These are phyloP conservation scores for Neostethus bicornis DNA, from an alignment of 2,797 vertebrate species.

Conservation along the genomic window DNA sequence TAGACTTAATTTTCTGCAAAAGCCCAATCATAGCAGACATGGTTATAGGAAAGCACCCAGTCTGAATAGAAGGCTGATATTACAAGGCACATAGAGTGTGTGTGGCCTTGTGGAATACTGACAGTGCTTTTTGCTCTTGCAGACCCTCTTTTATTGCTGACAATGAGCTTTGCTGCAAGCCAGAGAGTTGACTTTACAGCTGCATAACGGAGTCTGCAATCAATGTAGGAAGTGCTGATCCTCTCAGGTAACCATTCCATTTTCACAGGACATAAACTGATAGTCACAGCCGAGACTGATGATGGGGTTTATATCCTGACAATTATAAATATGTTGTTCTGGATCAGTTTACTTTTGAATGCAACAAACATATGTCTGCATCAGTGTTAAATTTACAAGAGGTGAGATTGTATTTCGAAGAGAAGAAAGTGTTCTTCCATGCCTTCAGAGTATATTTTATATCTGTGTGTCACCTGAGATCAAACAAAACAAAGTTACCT, in stretches of 20 bases:
- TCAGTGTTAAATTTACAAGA: slow-evolving; percentile 55
- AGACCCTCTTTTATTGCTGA: slow-evolving; percentile 32
- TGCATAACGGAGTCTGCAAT: slow-evolving; percentile 53
- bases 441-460: slow-evolving; percentile 19
- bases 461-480: slow-evolving; percentile 37
- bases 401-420: slow-evolving; percentile 33
- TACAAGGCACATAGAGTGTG: slow-evolving; percentile 15
- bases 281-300: slow-evolving; percentile 74
- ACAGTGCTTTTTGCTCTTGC: slow-evolving; percentile 23
- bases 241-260: slow-evolving; percentile 69
- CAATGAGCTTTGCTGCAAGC: slow-evolving; percentile 28
- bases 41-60: background rate
- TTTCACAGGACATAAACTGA: slow-evolving; percentile 67
- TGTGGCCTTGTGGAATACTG: slow-evolving; percentile 32
- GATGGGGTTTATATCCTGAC: slow-evolving; percentile 68
- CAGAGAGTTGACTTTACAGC: slow-evolving; percentile 42
- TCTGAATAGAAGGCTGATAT: slow-evolving; percentile 15
- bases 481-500: slow-evolving; percentile 25
- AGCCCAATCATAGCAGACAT: slow-evolving; percentile 13
- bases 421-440: slow-evolving; percentile 16
- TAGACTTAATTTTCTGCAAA: slow-evolving; percentile 27
- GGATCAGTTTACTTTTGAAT: slow-evolving; percentile 59
- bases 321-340: slow-evolving; percentile 70
- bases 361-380: slow-evolving; percentile 54
- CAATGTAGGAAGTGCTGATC: slow-evolving; percentile 52